Evolutionary conservation across 2,888 invertebrate species (phyloP).

Genomic region (Petrolisthes cinctipes): DNA sequence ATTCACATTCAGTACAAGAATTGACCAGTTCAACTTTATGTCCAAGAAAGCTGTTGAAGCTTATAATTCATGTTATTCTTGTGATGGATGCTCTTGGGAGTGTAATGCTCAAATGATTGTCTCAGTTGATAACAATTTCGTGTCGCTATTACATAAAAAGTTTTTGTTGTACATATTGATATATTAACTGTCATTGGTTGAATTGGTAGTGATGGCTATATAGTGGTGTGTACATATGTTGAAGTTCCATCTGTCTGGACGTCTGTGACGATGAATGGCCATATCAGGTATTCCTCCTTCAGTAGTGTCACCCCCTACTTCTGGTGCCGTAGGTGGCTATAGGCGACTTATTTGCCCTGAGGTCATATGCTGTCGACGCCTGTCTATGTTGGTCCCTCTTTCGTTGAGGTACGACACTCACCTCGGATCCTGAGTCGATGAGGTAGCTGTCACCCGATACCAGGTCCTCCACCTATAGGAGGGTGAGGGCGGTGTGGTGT

Average conservation of each 20-base stretch:
- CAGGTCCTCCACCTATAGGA: no score
- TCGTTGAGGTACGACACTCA: no score
- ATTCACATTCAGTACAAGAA: slow-evolving; percentile 56
- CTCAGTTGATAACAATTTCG: slow-evolving; percentile 48
- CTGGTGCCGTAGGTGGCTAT: no score
- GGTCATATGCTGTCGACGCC: no score
- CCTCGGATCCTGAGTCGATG: no score
- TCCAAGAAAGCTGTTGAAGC: slow-evolving; percentile 43
- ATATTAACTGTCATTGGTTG: slow-evolving; percentile 55
- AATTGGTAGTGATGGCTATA: slow-evolving; percentile 57
- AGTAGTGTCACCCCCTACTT: no score
- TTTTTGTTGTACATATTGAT: slow-evolving; percentile 61
- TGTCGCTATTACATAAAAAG: slow-evolving; percentile 54
- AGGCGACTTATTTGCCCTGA: no score
- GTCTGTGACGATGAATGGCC: no score
- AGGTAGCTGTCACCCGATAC: no score
- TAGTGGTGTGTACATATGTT: slow-evolving; percentile 56
- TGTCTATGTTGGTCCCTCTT: no score
- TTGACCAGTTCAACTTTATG: slow-evolving; percentile 54
- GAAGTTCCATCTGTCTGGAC: slow-evolving; percentile 42
- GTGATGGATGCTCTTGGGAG: slow-evolving; percentile 53
- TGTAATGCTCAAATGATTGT: slow-evolving; percentile 52
- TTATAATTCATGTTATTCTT: slow-evolving; percentile 52
- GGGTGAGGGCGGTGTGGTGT: no score
- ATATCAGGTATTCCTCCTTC: no score